Conservation (phyloP, 23 tunicate species). For the Styela clava region DNA sequence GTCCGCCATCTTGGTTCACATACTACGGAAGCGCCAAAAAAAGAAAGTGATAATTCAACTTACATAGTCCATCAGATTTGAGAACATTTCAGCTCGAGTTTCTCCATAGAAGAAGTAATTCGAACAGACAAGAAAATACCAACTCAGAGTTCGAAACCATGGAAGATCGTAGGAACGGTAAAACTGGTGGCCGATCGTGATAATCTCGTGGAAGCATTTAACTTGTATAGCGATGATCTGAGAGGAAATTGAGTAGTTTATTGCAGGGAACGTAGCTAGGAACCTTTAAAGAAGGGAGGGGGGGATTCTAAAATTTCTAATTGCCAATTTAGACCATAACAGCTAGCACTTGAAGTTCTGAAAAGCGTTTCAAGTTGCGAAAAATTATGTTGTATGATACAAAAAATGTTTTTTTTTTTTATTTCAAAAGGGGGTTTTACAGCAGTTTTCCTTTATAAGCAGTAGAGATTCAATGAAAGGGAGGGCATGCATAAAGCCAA, state of each 20-base stretch:
- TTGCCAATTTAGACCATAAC: no score
- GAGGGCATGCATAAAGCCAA: no score
- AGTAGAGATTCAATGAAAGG: no score
- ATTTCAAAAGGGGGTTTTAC: neutral
- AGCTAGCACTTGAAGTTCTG: no score
- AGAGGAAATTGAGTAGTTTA: slow-evolving; percentile 5
- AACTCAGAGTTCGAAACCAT: slow-evolving; percentile 91
- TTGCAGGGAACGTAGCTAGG: neutral
- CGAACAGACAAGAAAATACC: slow-evolving; percentile 95
- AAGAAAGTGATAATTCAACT: no score
- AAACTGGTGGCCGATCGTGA: slow-evolving; percentile 87
- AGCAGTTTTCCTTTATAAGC: neutral
- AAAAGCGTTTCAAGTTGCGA: neutral
- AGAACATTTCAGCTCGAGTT: slow-evolving; percentile 60
- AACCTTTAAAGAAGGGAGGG: no score
- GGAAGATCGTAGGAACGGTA: slow-evolving; percentile 91
- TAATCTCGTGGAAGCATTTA: slow-evolving; percentile 94
- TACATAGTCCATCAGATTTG: slow-evolving; percentile 8
- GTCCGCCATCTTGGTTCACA: no score
- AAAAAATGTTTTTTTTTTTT: neutral
- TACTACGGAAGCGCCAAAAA: no score
- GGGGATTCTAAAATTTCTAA: no score
- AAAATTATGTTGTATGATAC: neutral
- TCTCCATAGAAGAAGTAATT: slow-evolving; percentile 97
- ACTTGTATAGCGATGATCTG: slow-evolving; percentile 74